Percentiles rank a stretch among this genome's conserved stretches.
Conservation (phyloP, 2,888 invertebrate species). For the Synergus itoensis region DNA sequence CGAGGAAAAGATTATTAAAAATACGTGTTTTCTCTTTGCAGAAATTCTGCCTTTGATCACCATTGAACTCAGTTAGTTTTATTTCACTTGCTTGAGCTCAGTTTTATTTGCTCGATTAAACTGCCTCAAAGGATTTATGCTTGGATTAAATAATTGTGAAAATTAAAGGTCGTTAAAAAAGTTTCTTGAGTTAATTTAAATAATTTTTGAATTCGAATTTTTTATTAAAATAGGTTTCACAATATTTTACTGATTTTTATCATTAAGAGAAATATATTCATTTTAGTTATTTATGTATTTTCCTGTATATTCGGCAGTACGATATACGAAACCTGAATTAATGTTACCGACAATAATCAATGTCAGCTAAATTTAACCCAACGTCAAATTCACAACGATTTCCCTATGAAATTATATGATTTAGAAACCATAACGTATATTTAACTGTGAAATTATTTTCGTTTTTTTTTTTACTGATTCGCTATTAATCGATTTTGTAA, state of each 20-base stretch:
- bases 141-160: background rate
- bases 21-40: background rate
- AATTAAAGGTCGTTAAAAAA: slow-evolving; percentile 4
- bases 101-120: background rate
- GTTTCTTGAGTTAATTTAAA: background rate
- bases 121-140: background rate
- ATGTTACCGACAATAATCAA: background rate
- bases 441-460: no score
- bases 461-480: no score
- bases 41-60: background rate
- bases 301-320: background rate
- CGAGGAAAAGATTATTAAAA: slow-evolving; percentile 11
- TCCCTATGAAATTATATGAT: background rate
- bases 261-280: background rate
- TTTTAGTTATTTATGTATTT: slow-evolving; percentile 3
- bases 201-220: background rate
- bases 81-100: no score
- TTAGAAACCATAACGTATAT: background rate
- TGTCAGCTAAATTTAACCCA: slow-evolving; percentile 8
- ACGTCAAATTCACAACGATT: slow-evolving; percentile 17
- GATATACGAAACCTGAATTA: no score
- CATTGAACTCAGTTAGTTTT: background rate
- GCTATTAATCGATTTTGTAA: background rate
- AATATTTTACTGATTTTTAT: background rate
- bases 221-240: background rate